Conservation (phyloP, 2,113 vertebrate genomes). For the Strigops habroptila region DNA sequence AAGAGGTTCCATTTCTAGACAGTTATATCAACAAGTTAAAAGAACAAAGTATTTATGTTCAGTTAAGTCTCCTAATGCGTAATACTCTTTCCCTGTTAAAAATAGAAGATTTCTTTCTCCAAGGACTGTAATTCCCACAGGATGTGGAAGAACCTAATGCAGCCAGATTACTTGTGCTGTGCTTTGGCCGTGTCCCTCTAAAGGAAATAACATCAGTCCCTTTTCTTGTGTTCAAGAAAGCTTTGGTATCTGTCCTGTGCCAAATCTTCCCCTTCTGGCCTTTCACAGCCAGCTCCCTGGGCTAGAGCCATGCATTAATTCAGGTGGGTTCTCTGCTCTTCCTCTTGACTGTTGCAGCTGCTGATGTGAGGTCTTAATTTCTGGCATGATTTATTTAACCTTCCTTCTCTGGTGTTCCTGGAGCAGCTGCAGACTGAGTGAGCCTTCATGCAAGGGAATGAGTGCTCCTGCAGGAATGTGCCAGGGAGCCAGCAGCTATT, state of each 20-base stretch:
- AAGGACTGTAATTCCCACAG: background rate
- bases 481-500: background rate
- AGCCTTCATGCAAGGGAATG: background rate
- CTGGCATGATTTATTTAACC: background rate
- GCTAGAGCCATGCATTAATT: background rate
- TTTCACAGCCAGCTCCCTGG: background rate
- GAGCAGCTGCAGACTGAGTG: slow-evolving; percentile 17
- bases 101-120: background rate
- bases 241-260: background rate
- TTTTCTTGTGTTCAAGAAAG: background rate
- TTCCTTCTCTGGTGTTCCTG: background rate
- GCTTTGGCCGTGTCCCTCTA: background rate
- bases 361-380: background rate
- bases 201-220: background rate
- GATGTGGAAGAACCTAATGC: background rate
- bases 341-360: background rate
- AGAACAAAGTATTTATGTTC: background rate
- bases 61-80: background rate
- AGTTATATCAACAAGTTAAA: background rate
- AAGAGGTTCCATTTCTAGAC: background rate
- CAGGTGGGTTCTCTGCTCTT: background rate
- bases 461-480: background rate
- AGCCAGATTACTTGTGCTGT: background rate
- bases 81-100: background rate
- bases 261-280: background rate